These are phyloP conservation scores for Bryconaethiops microstoma DNA, from an alignment of 2,797 vertebrate species.

Conservation along the genomic window DNA sequence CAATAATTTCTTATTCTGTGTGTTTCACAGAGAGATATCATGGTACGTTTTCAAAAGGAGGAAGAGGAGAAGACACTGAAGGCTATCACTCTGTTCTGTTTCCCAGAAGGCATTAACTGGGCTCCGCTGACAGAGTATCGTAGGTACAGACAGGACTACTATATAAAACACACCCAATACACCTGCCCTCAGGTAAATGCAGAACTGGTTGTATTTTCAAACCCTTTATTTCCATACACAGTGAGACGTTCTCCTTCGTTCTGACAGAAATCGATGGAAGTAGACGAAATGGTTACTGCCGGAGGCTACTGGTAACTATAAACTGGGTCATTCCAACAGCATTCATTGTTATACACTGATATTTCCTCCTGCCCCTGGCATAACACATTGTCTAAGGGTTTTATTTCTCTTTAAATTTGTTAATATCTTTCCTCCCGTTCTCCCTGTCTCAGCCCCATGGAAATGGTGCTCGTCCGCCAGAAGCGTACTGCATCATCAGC, in stretches of 20 bases:
- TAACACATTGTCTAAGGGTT: background rate
- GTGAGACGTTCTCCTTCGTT: constrained; percentile 96
- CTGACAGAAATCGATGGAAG: constrained; percentile 93
- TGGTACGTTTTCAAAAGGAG: constrained; percentile 87
- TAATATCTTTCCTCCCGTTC: background rate
- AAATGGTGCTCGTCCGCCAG: constrained; percentile 85
- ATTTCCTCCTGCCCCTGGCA: background rate
- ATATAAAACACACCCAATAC: background rate
- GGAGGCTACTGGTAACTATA: constrained; percentile 84
- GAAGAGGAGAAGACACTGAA: constrained; percentile 89
- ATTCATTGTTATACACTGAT: background rate
- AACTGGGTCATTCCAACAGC: too few relatives aligned
- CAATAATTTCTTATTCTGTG: background rate
- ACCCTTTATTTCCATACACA: constrained; percentile 60
- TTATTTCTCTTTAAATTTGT: background rate
- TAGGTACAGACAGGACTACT: constrained; percentile 74
- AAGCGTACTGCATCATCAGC: constrained; percentile 96
- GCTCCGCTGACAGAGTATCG: constrained; percentile 83
- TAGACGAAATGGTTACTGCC: constrained; percentile 94
- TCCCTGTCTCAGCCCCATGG: constrained; percentile 79
- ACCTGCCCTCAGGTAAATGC: background rate
- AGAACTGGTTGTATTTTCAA: constrained; percentile 2
- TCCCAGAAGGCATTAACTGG: constrained; percentile 92
- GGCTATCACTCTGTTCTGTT: constrained; percentile 94
- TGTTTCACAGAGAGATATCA: constrained; percentile 80